Evolutionary conservation across 1,140 invertebrate species (phyloP).

Genomic region (Drosophila orosa): DNA sequence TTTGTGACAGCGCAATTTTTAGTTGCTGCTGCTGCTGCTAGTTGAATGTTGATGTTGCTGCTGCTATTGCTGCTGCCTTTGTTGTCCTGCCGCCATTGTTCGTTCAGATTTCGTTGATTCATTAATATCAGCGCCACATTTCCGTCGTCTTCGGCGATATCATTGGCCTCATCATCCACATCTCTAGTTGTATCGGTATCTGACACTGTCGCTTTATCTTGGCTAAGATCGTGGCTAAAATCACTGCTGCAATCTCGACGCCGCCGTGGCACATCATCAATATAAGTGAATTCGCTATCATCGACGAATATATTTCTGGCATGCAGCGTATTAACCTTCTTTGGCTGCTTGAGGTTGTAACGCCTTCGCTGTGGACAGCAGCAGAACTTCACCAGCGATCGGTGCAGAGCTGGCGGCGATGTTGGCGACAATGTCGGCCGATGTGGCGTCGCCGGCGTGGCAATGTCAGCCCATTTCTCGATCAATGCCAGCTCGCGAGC

Average conservation of each 20-base stretch:
- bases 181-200: constrained; percentile 34
- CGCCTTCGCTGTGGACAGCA: constrained; percentile 80
- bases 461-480: constrained; percentile 83
- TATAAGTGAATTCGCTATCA: constrained; percentile 80
- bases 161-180: constrained; percentile 51
- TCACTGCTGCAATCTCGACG: constrained; percentile 69
- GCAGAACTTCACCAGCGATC: constrained; percentile 78
- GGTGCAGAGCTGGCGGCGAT: constrained; percentile 57
- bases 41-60: constrained; percentile 45
- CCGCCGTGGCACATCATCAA: constrained; percentile 76
- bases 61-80: constrained; percentile 63
- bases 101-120: constrained; percentile 77
- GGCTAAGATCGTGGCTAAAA: constrained; percentile 60
- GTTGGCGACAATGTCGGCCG: constrained; percentile 74
- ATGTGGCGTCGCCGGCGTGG: constrained; percentile 75
- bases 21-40: constrained; percentile 52
- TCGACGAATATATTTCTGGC: constrained; percentile 80
- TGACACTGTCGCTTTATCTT: constrained; percentile 28
- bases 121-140: constrained; percentile 81
- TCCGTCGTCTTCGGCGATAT: constrained; percentile 67
- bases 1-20: constrained; percentile 80
- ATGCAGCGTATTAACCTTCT: constrained; percentile 72
- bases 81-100: constrained; percentile 82
- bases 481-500: constrained; percentile 82
- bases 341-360: constrained; percentile 75